Conservation (phyloP, 2,888 invertebrate species). For the Biston stratarius region DNA sequence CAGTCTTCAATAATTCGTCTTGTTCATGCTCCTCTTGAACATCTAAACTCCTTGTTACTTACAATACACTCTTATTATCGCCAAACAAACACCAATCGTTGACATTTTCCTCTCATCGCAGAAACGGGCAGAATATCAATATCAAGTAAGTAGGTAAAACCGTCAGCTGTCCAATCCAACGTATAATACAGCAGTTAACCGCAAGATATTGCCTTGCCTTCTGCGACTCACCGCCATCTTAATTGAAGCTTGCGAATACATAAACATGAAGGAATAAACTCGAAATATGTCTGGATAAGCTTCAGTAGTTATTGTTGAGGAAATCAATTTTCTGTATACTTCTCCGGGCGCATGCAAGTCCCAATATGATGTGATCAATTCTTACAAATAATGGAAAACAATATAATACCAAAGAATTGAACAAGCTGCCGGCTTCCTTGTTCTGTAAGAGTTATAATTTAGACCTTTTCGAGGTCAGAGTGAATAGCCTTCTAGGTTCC, state of each 20-base stretch:
- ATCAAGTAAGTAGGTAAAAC: slow-evolving; percentile 30
- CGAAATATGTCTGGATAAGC: slow-evolving; percentile 15
- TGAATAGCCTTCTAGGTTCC: too few relatives aligned
- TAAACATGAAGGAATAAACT: slow-evolving; percentile 43
- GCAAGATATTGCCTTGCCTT: slow-evolving; percentile 50
- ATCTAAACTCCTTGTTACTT: too few relatives aligned
- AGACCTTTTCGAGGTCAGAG: too few relatives aligned
- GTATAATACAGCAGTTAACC: slow-evolving; percentile 49
- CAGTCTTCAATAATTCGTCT: too few relatives aligned
- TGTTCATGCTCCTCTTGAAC: too few relatives aligned
- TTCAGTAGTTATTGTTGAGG: slow-evolving; percentile 37
- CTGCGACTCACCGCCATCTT: slow-evolving; percentile 45
- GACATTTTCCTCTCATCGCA: slow-evolving; percentile 12
- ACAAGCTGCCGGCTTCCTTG: too few relatives aligned
- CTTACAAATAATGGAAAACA: too few relatives aligned
- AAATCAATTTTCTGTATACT: slow-evolving; percentile 38
- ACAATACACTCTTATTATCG: not conserved
- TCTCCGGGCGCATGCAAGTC: not conserved
- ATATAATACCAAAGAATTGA: too few relatives aligned
- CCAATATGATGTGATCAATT: not conserved
- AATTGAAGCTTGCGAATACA: slow-evolving; percentile 48
- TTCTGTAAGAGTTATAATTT: too few relatives aligned
- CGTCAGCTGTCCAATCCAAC: slow-evolving; percentile 37
- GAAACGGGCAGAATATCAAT: slow-evolving; percentile 27
- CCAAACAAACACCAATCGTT: not conserved